phyloP scores from a whole-genome alignment of 2,888 invertebrate genomes.

The Tiliacea citrago region DNA sequence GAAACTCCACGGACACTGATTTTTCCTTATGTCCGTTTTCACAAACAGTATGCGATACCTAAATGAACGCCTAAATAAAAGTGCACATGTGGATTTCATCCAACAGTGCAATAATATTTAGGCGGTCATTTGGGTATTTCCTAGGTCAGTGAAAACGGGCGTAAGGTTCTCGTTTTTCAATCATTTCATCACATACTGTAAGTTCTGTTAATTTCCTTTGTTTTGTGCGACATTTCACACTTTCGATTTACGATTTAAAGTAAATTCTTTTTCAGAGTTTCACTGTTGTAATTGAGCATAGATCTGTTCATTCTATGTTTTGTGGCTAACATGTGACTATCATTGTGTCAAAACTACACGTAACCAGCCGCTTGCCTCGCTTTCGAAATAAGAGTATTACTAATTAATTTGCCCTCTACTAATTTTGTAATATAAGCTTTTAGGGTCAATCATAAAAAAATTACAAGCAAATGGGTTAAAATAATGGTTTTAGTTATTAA shows the following conservation, averaged over 20 bases:
- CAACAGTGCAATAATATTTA: not conserved
- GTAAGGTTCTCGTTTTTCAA: not conserved
- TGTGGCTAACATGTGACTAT: constrained; percentile 51
- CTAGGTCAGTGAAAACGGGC: not conserved
- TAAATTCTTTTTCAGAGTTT: constrained; percentile 11
- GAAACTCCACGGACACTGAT: no score
- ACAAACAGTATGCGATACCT: not conserved
- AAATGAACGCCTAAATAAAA: not conserved
- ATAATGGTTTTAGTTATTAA: constrained; percentile 3
- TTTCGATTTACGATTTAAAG: not conserved
- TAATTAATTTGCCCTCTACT: constrained; percentile 53
- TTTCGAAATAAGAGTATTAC: constrained; percentile 37
- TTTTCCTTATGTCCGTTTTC: not conserved
- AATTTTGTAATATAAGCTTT: constrained; percentile 54
- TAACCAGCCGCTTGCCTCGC: constrained; percentile 43
- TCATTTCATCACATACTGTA: not conserved
- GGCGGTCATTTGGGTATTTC: not conserved
- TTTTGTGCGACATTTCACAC: constrained; percentile 1
- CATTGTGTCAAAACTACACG: constrained; percentile 41
- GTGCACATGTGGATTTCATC: not conserved
- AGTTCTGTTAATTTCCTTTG: constrained; percentile 10
- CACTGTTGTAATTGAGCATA: no score
- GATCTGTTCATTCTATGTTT: constrained; percentile 5
- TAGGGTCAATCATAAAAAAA: constrained; percentile 54
- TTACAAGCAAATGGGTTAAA: not conserved